Conservation (phyloP, 2,797 vertebrate species). For the Cossypha polioptera region DNA sequence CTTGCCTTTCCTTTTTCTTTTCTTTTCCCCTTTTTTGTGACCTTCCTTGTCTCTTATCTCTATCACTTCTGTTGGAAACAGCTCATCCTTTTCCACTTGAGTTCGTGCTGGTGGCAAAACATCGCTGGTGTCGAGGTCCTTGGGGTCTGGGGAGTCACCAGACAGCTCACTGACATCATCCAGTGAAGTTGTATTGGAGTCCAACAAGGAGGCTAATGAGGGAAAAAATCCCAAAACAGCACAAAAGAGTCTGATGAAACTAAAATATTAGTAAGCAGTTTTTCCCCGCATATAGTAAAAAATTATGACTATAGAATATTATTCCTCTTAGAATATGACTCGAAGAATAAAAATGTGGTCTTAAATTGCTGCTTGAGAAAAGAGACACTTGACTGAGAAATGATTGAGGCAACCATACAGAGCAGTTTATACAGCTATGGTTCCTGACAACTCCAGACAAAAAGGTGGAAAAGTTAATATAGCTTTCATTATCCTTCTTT, state of each 20-base stretch:
- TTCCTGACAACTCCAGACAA: background rate
- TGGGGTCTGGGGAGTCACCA: conserved; percentile 85
- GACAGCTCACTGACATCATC: conserved; percentile 82
- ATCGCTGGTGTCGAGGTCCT: conserved; percentile 37
- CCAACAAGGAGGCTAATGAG: background rate
- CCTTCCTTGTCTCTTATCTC: conserved; percentile 19
- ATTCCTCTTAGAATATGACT: background rate
- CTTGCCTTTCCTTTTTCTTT: conserved; percentile 29
- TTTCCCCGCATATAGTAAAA: background rate
- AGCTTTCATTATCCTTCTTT: background rate
- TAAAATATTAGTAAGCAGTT: conserved; percentile 9
- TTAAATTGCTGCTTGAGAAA: background rate
- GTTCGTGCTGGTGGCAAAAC: conserved; percentile 19
- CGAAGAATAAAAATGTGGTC: background rate
- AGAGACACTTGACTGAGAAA: background rate
- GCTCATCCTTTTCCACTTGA: conserved; percentile 66
- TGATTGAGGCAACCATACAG: background rate
- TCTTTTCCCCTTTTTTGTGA: background rate
- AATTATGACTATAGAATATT: background rate
- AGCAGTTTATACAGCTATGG: background rate
- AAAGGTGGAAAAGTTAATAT: background rate
- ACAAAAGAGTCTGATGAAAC: background rate
- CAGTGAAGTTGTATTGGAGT: conserved; percentile 47
- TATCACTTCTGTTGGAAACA: conserved; percentile 50
- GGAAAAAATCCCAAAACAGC: background rate